phyloP scores from a whole-genome alignment of 2,888 invertebrate genomes.

The Oscheius onirici region DNA sequence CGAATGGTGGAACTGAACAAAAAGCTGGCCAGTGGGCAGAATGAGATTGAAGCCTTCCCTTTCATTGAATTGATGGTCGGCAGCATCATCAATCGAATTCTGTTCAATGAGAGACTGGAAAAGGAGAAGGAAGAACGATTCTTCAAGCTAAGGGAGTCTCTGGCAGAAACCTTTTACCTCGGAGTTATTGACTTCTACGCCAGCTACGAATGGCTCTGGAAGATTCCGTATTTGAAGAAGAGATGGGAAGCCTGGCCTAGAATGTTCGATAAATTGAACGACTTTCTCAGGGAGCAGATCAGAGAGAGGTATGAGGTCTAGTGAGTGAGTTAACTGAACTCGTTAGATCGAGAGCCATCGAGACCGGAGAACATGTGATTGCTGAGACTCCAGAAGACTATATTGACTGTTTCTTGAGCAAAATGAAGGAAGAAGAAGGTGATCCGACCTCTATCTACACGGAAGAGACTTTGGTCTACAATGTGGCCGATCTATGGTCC shows the following conservation, averaged over 20 bases:
- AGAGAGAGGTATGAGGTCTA: constrained; percentile 14
- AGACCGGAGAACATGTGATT: constrained; percentile 36
- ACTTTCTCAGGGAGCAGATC: not conserved
- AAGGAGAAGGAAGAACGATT: constrained; percentile 36
- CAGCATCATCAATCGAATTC: constrained; percentile 47
- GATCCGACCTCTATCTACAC: constrained; percentile 1
- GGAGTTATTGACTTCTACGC: constrained; percentile 35
- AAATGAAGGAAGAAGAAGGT: constrained; percentile 34
- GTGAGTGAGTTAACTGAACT: not conserved
- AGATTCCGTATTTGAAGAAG: constrained; percentile 13
- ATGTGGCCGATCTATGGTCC: constrained; percentile 49
- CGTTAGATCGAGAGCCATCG: constrained; percentile 36
- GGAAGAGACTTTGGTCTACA: constrained; percentile 36
- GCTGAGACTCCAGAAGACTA: constrained; percentile 43
- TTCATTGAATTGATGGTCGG: constrained; percentile 50
- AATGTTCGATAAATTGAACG: not conserved
- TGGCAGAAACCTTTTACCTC: no score
- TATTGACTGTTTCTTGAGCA: constrained; percentile 43
- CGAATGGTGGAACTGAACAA: constrained; percentile 1
- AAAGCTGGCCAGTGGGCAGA: not conserved
- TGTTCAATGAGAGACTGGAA: constrained; percentile 44
- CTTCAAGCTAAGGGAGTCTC: constrained; percentile 28
- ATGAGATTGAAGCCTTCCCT: constrained; percentile 12
- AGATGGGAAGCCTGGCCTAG: not conserved
- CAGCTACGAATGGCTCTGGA: constrained; percentile 29